These are phyloP conservation scores for Brevimyrus niger DNA, from an alignment of 2,113 vertebrate genomes.

Conservation along the genomic window DNA sequence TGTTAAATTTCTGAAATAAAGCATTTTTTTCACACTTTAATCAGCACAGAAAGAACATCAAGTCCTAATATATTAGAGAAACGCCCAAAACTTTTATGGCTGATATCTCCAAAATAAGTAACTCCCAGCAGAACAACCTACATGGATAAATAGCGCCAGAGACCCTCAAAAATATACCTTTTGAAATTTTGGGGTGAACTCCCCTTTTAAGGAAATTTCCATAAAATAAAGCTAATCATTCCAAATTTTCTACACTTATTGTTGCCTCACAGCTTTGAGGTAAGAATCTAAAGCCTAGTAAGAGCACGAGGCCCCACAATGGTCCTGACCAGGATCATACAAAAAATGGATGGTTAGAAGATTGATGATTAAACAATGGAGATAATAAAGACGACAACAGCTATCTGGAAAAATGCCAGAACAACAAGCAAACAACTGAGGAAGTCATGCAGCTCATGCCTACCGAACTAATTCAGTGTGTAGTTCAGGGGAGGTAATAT, in stretches of 20 bases:
- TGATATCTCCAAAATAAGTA: background rate
- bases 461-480: conserved; percentile 90
- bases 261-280: background rate
- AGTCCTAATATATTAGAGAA: background rate
- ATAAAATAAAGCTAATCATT: conserved; percentile 6
- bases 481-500: conserved; percentile 79
- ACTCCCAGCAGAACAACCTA: background rate
- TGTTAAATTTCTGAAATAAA: background rate
- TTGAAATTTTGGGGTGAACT: background rate
- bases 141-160: background rate
- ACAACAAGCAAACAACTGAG: background rate
- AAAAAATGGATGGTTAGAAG: background rate
- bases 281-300: background rate
- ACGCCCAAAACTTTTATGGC: background rate
- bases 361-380: background rate
- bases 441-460: background rate
- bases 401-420: background rate
- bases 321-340: background rate
- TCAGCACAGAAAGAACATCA: background rate
- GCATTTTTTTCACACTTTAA: background rate
- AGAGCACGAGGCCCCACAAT: background rate
- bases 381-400: background rate
- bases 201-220: background rate
- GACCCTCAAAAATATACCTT: background rate
- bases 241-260: background rate